Percentiles rank a stretch among this genome's conserved stretches.
Evolutionary conservation across 2,797 vertebrate species (phyloP).

Genomic region (Psittacula echo): DNA sequence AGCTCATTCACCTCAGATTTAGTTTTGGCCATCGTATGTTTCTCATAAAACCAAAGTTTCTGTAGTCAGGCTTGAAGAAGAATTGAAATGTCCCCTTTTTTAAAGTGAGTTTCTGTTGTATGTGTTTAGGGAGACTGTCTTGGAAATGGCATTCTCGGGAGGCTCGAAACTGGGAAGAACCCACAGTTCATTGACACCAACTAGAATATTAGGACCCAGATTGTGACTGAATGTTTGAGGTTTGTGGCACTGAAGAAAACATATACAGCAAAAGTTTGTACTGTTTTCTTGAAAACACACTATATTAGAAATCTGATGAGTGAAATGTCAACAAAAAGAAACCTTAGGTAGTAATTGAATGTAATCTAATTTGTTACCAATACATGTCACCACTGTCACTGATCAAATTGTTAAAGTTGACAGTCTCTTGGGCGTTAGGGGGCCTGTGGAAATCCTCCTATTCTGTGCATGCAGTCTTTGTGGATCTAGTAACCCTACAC

Average conservation of each 20-base stretch:
- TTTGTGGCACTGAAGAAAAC: not conserved
- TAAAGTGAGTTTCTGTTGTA: not conserved
- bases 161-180: not conserved
- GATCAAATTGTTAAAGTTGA: not conserved
- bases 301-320: not conserved
- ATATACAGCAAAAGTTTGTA: not conserved
- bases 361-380: not conserved
- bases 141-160: not conserved
- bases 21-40: not conserved
- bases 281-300: not conserved
- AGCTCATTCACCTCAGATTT: not conserved
- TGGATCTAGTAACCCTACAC: not conserved
- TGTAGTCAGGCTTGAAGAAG: not conserved
- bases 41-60: not conserved
- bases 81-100: not conserved
- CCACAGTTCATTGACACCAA: not conserved
- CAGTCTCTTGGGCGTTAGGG: not conserved
- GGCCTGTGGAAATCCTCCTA: not conserved
- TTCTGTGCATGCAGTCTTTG: not conserved
- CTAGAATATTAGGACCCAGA: not conserved
- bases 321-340: not conserved
- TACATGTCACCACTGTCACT: not conserved
- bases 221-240: not conserved
- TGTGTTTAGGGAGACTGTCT: not conserved
- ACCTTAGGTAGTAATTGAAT: not conserved